Base-by-base conservation (phyloP, 2,113 vertebrate genomes). In the Mesitornis unicolor region DNA sequence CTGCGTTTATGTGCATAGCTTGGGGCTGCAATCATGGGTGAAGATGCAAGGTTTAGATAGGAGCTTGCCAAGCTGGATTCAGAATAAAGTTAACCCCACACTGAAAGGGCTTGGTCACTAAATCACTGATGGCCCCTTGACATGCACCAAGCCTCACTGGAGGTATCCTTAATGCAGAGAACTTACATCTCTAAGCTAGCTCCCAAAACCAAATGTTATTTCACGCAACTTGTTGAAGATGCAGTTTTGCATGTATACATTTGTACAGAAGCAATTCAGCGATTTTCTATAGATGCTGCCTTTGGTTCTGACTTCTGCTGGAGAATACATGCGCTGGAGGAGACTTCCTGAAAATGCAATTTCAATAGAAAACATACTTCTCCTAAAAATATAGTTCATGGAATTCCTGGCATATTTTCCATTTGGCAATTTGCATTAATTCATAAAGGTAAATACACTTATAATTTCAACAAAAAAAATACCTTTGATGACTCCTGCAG, bases 381-480 rank as follows among this genome's bases (percentile, higher is more conserved):
- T 92, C 80, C 86, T 97, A 89, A 92, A 96, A 94, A 91, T 90
- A 60, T 78, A 90, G 84, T 53, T 87, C 95, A 64, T 95, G 45
- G 63, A 93, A 97, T 97, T 95, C 95, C 70, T 94, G 93, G 43
- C 83, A 48, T 95, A 60, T 96, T 98, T 97, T 97, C 92, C 74
- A 13, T 90, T 84, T 79, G 18, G 45, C 94, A 90, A 89, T 96
- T 94, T 96, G 33, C 78, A 84, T 94, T 90, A 94, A 89, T 94
- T 93, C 87, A 57, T 88, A 89, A 76, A 89, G 95, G 86, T 93
- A 96, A 94, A 95, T 87, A 84, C n/a, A 42, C 79, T 93, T 93
- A 86, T 25, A 69, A 18, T 76, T 89, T 89, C 67, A 92, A 68
- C 61, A 67, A 64, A 81, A 95, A 87, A 84, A 45, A 63, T 10